Evolutionary conservation across 64 coral and sea anemone genomes (phyloP).

Genomic region (Montipora efflorescens): DNA sequence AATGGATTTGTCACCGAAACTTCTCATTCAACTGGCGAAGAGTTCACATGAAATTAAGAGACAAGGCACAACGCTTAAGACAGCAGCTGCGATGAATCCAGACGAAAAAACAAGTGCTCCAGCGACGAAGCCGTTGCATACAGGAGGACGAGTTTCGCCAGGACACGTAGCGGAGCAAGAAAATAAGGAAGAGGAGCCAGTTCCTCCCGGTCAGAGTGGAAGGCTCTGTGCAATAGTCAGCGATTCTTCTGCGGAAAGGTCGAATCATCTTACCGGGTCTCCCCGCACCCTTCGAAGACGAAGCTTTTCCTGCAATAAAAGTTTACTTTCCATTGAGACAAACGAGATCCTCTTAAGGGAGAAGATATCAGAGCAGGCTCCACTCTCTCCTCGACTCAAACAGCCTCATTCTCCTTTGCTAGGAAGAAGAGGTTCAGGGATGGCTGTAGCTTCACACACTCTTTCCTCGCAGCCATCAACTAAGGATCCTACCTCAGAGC

Average conservation of each 20-base stretch:
- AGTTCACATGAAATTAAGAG: constrained; percentile 24
- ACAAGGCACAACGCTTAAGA: not conserved
- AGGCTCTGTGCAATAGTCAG: not conserved
- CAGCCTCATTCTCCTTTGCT: constrained; percentile 18
- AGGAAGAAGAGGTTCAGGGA: not conserved
- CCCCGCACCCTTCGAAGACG: not conserved
- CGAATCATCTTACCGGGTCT: not conserved
- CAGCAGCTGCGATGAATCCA: not conserved
- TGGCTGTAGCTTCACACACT: not conserved
- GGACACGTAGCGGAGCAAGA: not conserved
- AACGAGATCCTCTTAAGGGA: constrained; percentile 14
- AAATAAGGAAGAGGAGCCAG: not conserved
- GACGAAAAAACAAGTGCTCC: not conserved
- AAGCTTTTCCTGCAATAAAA: not conserved
- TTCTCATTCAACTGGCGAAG: constrained; percentile 44
- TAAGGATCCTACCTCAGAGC: not conserved
- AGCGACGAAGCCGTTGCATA: not conserved
- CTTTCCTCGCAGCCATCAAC: not conserved
- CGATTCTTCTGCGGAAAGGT: not conserved
- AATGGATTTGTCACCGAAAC: constrained; percentile 25
- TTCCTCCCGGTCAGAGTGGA: not conserved
- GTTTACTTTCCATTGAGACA: not conserved
- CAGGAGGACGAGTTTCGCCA: constrained; percentile 8
- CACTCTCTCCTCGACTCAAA: constrained; percentile 33
- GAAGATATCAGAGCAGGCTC: constrained; percentile 26